Evolutionary conservation across 2,113 vertebrate species (phyloP).

Genomic region (Dasyprocta punctata): DNA sequence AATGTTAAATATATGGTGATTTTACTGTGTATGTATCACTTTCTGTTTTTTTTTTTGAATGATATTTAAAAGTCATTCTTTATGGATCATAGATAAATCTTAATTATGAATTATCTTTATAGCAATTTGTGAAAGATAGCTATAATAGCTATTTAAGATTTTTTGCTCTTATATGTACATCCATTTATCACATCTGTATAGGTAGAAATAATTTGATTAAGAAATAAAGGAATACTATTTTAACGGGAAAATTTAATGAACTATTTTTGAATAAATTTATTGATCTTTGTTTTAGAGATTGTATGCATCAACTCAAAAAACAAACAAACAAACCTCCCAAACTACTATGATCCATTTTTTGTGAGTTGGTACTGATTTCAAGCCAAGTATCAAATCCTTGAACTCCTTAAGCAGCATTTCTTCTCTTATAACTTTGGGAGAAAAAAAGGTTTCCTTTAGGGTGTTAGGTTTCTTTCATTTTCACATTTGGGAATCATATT

Average conservation of each 20-base stretch:
- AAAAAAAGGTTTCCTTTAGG: background rate
- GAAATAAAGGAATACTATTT: background rate
- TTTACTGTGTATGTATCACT: background rate
- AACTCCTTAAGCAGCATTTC: background rate
- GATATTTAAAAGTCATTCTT: slow-evolving; percentile 11
- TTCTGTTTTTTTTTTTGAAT: background rate
- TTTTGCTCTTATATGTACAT: background rate
- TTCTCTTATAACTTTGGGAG: background rate
- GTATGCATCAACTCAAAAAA: background rate
- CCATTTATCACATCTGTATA: background rate
- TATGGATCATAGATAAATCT: background rate
- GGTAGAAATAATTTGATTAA: background rate
- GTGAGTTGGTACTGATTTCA: background rate
- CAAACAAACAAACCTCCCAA: too few species aligned
- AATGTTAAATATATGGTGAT: background rate
- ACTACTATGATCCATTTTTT: background rate
- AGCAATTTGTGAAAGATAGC: background rate
- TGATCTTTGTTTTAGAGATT: background rate
- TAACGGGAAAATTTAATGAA: background rate
- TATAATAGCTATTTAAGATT: background rate
- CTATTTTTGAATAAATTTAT: background rate
- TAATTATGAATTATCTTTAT: slow-evolving; percentile 42
- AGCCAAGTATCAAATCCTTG: background rate
- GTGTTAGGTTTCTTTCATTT: background rate
- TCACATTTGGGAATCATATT: background rate